Evolutionary conservation across 2,113 vertebrate genomes (phyloP).

Genomic region (Rhabdomys dilectus): DNA sequence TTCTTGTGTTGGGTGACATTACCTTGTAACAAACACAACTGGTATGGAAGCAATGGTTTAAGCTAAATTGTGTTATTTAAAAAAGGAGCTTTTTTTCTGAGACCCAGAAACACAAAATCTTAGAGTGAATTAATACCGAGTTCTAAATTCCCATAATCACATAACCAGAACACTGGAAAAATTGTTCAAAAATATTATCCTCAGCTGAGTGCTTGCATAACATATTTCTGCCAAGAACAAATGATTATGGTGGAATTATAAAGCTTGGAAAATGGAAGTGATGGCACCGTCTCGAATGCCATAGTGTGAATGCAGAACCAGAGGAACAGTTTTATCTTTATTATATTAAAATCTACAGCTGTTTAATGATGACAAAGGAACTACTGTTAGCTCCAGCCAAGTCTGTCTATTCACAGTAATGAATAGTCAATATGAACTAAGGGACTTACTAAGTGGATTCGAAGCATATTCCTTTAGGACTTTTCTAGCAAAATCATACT

Average conservation of each 20-base stretch:
- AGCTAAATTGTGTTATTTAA: slow-evolving; percentile 79
- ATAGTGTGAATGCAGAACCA: slow-evolving; percentile 71
- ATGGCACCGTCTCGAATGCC: slow-evolving; percentile 78
- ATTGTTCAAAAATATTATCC: slow-evolving; percentile 83
- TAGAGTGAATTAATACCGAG: slow-evolving; percentile 81
- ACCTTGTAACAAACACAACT: slow-evolving; percentile 2
- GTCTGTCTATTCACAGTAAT: slow-evolving; percentile 75
- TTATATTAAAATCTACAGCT: slow-evolving; percentile 81
- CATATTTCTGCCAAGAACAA: slow-evolving; percentile 83
- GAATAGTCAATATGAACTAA: slow-evolving; percentile 63
- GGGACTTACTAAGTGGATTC: slow-evolving; percentile 55
- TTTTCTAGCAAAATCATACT: slow-evolving; percentile 64
- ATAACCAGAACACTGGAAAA: slow-evolving; percentile 81
- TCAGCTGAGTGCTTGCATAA: slow-evolving; percentile 80
- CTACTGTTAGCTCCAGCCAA: slow-evolving; percentile 67
- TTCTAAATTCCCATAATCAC: slow-evolving; percentile 79
- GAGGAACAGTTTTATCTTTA: slow-evolving; percentile 78
- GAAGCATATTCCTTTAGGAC: slow-evolving; percentile 31
- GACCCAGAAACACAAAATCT: slow-evolving; percentile 75
- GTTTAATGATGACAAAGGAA: slow-evolving; percentile 80
- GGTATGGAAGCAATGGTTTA: slow-evolving; percentile 38
- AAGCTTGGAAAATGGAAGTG: slow-evolving; percentile 80
- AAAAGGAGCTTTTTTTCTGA: slow-evolving; percentile 74
- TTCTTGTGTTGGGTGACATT: slow-evolving; percentile 26
- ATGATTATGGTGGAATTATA: slow-evolving; percentile 77